Evolutionary conservation across 2,797 vertebrate species (phyloP), one percentile per base, ranked within the genome.

Genomic region (Zenarchopterus dispar): DNA sequence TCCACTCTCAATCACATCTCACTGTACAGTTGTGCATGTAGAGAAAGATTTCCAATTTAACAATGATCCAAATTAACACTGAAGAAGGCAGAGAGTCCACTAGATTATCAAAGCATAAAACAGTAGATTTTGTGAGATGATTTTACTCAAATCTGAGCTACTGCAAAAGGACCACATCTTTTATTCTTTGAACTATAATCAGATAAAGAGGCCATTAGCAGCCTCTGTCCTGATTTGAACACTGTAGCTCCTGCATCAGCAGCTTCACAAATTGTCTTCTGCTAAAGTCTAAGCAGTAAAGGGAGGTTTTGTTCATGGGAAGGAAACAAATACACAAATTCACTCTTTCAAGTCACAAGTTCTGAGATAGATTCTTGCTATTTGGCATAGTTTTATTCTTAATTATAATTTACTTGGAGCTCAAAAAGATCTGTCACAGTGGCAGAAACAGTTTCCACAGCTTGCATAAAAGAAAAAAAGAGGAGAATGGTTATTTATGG

Each of bases 41-140:
- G 28, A 66, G 73, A 52, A 70, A 70, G 75, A 73, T 57, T 76
- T 84, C 66, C 66, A 74, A 73, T 88, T 80, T 77, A 73, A 86
- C 82, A 88, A 79, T 73, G n/a, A n/a, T n/a, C n/a, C n/a, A n/a
- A 80, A 85, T 88, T 82, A 73, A 72, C 48, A 42, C 36, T 21
- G 57, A 44, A 44, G 36, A 26, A 24, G 49, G 26, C 21, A 21
- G 45, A 50, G 18, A 42, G 50, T 75, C 50, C 23, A 7, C 22
- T 15, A 47, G 54, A 13, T 68, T 31, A 73, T 54, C 52, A 48
- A 57, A 33, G 43, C 24, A 13, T 18, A 31, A 15, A 6, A 2
- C 39, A 49, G 45, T 53, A 58, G 54, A 55, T 26, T 11, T 46
- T 33, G 63, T 11, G 31, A 42, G 39, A 42, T 39, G 16, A 64